phyloP scores from a whole-genome alignment of 1,140 invertebrate genomes.

The Neodiprion pinetum region DNA sequence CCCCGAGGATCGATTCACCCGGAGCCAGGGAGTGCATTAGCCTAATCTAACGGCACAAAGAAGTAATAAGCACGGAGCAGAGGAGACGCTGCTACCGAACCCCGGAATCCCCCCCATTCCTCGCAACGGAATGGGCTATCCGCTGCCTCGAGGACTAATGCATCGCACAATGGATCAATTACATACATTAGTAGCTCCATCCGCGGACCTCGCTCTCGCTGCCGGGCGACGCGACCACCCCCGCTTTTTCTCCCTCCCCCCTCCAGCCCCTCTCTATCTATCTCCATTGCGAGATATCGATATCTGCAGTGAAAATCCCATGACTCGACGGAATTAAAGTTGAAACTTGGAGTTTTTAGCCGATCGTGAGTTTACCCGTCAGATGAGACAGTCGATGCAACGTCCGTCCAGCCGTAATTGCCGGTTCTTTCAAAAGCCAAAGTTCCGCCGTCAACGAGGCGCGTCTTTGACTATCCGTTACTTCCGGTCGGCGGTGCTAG shows the following conservation, averaged over 20 bases:
- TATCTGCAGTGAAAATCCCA: neutral
- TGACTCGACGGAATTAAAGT: too few species aligned
- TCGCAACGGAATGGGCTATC: conserved; percentile 35
- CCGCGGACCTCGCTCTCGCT: neutral
- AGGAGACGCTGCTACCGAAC: conserved; percentile 28
- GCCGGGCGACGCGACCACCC: conserved; percentile 36
- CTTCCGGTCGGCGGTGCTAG: too few species aligned
- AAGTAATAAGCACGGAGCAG: conserved; percentile 44
- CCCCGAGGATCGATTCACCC: neutral
- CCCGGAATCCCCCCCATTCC: conserved; percentile 19
- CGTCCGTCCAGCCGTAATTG: too few species aligned
- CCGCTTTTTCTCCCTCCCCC: conserved; percentile 15
- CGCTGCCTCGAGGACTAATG: conserved; percentile 42
- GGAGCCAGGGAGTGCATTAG: conserved; percentile 38
- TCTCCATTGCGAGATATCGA: neutral
- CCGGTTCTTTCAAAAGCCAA: too few species aligned
- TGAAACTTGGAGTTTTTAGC: too few species aligned
- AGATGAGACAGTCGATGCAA: too few species aligned
- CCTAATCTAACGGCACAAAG: conserved; percentile 46
- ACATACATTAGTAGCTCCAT: conserved; percentile 50
- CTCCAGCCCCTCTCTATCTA: neutral
- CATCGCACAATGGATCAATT: conserved; percentile 60
- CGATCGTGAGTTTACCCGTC: too few species aligned
- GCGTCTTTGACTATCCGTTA: too few species aligned
- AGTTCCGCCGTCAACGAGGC: too few species aligned